A percentile compares a stretch with the other conserved stretches of the same genome.
Evolutionary conservation across 2,113 vertebrate species (phyloP).

Genomic region (Leucosticte australis): DNA sequence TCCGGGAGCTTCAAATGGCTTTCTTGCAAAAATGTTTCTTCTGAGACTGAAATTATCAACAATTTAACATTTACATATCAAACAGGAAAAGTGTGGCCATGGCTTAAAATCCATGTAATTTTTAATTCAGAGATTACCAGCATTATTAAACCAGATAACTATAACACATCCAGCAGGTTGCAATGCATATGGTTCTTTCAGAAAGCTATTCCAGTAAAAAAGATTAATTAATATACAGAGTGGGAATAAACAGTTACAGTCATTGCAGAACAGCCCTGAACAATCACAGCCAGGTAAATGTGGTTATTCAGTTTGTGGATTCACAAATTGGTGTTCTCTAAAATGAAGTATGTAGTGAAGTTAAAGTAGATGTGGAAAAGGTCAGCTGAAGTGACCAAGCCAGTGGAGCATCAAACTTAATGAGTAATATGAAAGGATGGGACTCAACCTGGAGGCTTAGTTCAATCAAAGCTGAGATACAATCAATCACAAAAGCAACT

Average conservation of each 20-base stretch:
- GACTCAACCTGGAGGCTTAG: neutral
- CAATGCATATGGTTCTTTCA: neutral
- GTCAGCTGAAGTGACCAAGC: neutral
- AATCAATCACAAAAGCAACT: neutral
- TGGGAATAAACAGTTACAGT: neutral
- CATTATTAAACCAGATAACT: neutral
- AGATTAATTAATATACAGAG: neutral
- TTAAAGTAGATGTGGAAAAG: neutral
- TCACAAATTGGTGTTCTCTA: neutral
- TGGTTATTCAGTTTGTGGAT: neutral
- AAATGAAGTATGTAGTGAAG: neutral
- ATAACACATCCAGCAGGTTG: neutral
- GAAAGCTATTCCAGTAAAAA: neutral
- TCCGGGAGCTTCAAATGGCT: neutral
- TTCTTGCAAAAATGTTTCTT: neutral
- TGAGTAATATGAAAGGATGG: neutral
- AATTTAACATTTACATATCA: neutral
- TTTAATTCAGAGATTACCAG: neutral
- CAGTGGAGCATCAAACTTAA: neutral
- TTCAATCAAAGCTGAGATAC: neutral
- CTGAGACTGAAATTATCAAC: neutral
- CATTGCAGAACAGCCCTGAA: neutral
- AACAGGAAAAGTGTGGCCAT: neutral
- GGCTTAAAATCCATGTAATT: neutral
- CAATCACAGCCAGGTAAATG: neutral